Conservation (phyloP, 92 coral and sea anemone species). For the Pocillopora grandis region DNA sequence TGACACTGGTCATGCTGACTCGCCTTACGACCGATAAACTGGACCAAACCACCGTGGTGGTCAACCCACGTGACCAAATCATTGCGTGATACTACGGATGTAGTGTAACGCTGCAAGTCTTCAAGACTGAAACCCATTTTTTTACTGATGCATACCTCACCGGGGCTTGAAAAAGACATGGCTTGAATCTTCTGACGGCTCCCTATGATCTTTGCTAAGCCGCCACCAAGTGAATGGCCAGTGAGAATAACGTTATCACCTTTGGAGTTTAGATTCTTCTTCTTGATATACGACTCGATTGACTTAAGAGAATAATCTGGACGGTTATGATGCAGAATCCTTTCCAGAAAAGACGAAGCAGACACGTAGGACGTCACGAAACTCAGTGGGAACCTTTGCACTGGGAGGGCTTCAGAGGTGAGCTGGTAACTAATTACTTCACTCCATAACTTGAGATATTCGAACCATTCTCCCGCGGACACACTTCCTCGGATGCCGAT, state of each 20-base stretch:
- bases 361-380: constrained; percentile 60
- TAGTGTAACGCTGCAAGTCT: constrained; percentile 63
- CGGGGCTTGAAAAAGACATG: constrained; percentile 65
- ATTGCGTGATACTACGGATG: constrained; percentile 63
- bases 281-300: constrained; percentile 50
- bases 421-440: constrained; percentile 70
- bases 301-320: constrained; percentile 40
- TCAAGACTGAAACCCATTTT: constrained; percentile 56
- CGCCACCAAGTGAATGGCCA: constrained; percentile 78
- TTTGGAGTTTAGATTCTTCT: constrained; percentile 23
- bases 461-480: constrained; percentile 63
- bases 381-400: constrained; percentile 48
- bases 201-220: constrained; percentile 74
- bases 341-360: constrained; percentile 51
- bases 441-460: constrained; percentile 67
- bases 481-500: constrained; percentile 67
- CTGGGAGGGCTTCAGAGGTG: constrained; percentile 61
- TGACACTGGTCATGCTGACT: constrained; percentile 46
- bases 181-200: constrained; percentile 57
- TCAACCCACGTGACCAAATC: constrained; percentile 79
- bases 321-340: constrained; percentile 47
- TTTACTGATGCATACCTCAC: constrained; percentile 61
- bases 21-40: constrained; percentile 57
- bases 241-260: constrained; percentile 39
- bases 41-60: constrained; percentile 71